These are phyloP conservation scores for Salvator merianae DNA, from an alignment of 2,113 vertebrate genomes.

Conservation along the genomic window DNA sequence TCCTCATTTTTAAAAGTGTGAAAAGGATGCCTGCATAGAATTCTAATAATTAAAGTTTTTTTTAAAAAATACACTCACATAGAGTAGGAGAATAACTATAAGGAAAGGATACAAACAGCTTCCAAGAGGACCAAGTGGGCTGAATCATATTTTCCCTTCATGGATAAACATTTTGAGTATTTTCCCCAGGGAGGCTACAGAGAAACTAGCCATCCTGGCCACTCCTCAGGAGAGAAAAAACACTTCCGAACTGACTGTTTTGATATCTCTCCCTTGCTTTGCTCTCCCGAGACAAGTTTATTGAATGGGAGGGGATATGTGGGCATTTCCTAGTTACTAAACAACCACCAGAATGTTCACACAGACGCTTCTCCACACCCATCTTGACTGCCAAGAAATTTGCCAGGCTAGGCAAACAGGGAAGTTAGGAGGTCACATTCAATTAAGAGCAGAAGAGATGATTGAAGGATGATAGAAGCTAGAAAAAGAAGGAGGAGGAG, in stretches of 20 bases:
- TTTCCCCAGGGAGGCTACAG: background rate
- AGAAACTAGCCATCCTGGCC: background rate
- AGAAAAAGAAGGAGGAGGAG: background rate
- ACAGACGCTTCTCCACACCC: background rate
- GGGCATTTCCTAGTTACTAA: background rate
- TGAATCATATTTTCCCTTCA: background rate
- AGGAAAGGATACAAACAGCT: background rate
- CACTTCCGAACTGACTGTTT: background rate
- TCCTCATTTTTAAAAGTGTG: background rate
- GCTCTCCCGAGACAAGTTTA: background rate
- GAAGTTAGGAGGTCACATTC: background rate
- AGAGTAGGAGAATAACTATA: too few species aligned
- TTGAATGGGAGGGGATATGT: background rate
- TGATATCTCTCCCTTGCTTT: background rate
- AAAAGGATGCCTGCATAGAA: too few species aligned
- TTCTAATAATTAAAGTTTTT: background rate
- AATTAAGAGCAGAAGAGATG: background rate
- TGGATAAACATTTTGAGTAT: background rate
- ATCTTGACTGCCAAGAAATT: background rate
- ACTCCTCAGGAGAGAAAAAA: background rate
- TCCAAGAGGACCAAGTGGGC: background rate
- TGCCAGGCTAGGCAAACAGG: background rate
- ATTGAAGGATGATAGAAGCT: too few species aligned
- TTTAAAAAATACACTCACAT: background rate
- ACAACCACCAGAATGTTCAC: background rate